phyloP scores from a whole-genome alignment of 2,113 vertebrate genomes.

The Cyphomyrus plagiostoma region DNA sequence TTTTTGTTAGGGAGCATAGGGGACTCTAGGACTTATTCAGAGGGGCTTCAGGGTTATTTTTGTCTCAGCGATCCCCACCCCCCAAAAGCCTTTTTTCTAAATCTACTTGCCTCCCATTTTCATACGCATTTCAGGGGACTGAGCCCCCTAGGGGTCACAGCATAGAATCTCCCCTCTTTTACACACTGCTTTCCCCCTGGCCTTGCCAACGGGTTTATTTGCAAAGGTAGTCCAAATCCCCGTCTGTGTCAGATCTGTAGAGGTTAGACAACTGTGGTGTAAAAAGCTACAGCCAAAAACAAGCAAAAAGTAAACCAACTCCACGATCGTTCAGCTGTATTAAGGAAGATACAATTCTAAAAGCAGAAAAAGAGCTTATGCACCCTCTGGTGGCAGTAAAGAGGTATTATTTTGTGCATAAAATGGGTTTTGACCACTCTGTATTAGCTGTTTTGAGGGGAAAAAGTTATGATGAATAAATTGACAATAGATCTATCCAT shows the following conservation, averaged over 20 bases:
- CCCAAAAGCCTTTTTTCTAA: background rate
- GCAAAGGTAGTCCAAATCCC: background rate
- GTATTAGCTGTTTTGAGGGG: background rate
- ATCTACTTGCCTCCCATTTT: background rate
- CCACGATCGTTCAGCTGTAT: background rate
- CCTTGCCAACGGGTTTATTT: background rate
- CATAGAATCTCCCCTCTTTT: background rate
- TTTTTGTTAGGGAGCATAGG: background rate
- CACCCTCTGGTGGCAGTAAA: background rate
- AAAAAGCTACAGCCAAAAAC: background rate
- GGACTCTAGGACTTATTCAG: background rate
- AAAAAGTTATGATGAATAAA: background rate
- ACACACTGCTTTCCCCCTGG: background rate
- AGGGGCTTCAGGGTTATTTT: background rate
- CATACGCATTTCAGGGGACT: background rate
- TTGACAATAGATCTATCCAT: background rate
- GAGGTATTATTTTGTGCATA: background rate
- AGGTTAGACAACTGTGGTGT: background rate
- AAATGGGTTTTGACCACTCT: background rate
- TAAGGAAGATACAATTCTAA: background rate
- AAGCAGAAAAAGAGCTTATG: background rate
- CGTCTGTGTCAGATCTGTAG: background rate
- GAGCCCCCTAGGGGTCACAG: background rate
- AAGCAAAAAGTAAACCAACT: background rate
- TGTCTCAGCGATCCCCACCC: background rate